Base-by-base conservation (phyloP, 2,113 vertebrate species). In the Strigops habroptila region DNA sequence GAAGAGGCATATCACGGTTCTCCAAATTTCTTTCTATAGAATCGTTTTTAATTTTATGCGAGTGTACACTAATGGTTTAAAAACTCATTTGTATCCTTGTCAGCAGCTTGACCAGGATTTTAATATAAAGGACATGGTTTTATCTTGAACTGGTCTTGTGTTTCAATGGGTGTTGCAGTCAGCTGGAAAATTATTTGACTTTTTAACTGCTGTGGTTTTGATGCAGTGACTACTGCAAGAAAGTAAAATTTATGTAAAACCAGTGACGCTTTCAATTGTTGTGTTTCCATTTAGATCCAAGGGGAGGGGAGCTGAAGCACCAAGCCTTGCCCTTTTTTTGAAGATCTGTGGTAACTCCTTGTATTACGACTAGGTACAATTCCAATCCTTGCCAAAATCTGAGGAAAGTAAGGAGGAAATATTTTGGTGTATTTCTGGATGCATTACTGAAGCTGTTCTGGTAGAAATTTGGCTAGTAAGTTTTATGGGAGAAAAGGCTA, bases 121-220 rank as follows among this genome's bases (percentile, higher is more conserved):
- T 94, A 93, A 71, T 88, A 74, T 46, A 62, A 69, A 71, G 84
- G 57, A 83, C 7, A 2, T 31, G 46, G 62, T 49, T 86, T 93
- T 73, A 49, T 94, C 75, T 93, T 63, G 46, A 82, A 69, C 82
- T 2, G 17, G 82, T 71, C 86, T 75, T 90, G 43, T 79, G 94
- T 96, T 75, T 60, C 62, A 87, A 10, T 59, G 44, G 82, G 25
- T 69, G 44, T 86, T 91, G 80, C 80, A 92, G 74, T 53, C 82
- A 94, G 43, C 82, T 94, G 79, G 84, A 94, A 96, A 90, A 89
- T 57, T 71, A 74, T 82, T 94, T 93, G 88, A 82, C 93, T 95
- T 88, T 83, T 69, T 92, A 91, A 93, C 67, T 90, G 73, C 76
- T 71, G 39, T 63, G 86, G 49, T 84, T 93, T 88, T 93, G 78